Evolutionary conservation across 2,113 vertebrate species (phyloP).

Genomic region (Passer montanus): DNA sequence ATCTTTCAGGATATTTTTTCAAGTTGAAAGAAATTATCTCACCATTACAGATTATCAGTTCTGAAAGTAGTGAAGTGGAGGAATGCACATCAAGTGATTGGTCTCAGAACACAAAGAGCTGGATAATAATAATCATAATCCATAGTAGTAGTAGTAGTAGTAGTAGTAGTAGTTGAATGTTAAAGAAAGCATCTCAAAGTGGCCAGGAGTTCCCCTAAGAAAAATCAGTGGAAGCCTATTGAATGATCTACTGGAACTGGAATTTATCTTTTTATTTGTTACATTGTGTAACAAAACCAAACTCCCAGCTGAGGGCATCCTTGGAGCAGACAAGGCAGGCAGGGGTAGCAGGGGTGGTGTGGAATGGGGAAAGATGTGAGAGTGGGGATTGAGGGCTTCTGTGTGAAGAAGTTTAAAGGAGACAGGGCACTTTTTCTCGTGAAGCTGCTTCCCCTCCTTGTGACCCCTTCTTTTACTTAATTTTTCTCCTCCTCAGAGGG

Average conservation of each 20-base stretch:
- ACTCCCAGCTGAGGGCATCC: background rate
- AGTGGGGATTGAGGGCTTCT: background rate
- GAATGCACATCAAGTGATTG: background rate
- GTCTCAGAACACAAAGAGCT: background rate
- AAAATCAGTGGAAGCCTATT: background rate
- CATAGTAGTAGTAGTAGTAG: background rate
- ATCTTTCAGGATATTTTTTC: background rate
- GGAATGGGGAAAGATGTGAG: background rate
- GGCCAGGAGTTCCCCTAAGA: background rate
- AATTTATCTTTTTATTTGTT: background rate
- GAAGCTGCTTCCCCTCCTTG: background rate
- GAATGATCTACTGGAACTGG: background rate
- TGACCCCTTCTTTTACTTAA: background rate
- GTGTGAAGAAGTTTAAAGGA: background rate
- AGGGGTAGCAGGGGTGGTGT: background rate
- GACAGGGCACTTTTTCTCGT: background rate
- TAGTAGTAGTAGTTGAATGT: background rate
- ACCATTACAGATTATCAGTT: background rate
- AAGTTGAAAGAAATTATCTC: background rate
- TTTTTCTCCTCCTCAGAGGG: background rate
- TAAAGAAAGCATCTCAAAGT: background rate
- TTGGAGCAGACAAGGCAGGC: background rate
- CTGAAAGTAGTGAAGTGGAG: background rate
- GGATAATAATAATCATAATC: background rate
- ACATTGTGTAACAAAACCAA: background rate